phyloP scores from a whole-genome alignment of 2,113 vertebrate genomes.

The Melanocharis versteri region DNA sequence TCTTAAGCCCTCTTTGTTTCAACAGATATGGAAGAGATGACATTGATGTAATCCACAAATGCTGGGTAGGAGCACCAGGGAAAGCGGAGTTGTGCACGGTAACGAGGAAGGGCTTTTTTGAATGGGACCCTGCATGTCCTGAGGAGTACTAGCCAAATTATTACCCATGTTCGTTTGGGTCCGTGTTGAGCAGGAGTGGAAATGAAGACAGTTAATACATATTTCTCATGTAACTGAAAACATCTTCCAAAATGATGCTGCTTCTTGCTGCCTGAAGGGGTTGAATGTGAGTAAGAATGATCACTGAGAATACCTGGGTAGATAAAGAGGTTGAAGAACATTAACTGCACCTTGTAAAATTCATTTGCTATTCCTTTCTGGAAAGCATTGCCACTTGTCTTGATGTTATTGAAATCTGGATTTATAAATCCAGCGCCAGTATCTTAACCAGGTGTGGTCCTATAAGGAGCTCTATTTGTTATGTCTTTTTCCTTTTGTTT shows the following conservation, averaged over 20 bases:
- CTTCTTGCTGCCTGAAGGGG: background rate
- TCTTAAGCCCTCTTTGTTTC: background rate
- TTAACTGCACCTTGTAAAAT: background rate
- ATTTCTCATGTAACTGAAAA: background rate
- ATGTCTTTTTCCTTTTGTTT: background rate
- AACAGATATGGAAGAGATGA: background rate
- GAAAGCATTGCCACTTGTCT: background rate
- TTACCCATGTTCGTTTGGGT: background rate
- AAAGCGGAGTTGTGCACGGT: background rate
- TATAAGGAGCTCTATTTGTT: background rate
- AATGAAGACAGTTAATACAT: background rate
- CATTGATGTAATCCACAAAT: background rate
- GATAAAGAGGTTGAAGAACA: background rate
- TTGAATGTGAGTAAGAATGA: background rate
- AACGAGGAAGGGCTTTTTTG: background rate
- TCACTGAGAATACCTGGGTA: background rate
- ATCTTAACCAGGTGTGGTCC: background rate
- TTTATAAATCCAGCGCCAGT: background rate
- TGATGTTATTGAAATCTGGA: background rate
- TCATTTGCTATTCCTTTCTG: background rate
- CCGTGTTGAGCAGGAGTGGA: background rate
- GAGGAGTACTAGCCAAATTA: background rate
- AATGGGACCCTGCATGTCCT: background rate
- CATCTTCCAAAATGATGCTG: background rate
- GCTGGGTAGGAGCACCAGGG: accelerated